These are phyloP conservation scores for Trichacis sp. DNA, from an alignment of 2,888 invertebrate species.

Conservation along the genomic window DNA sequence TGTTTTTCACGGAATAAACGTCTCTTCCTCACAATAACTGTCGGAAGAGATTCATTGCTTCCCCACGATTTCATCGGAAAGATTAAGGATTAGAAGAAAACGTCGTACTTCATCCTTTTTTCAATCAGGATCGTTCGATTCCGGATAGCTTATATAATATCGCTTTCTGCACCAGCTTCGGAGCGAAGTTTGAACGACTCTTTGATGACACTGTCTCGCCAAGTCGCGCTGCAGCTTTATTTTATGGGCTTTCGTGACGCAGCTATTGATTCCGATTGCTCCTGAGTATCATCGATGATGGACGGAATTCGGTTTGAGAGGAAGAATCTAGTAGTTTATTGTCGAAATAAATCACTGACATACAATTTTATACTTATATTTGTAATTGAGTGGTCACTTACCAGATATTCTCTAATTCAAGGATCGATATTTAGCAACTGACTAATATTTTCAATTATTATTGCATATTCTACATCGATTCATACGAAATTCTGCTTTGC, in stretches of 20 bases:
- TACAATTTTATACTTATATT: too few species aligned
- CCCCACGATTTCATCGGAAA: constrained; percentile 43
- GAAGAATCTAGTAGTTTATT: too few species aligned
- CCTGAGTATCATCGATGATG: neutral
- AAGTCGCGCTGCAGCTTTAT: constrained; percentile 49
- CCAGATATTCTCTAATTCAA: too few species aligned
- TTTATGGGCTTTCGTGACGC: constrained; percentile 50
- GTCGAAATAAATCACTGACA: too few species aligned
- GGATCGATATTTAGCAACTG: too few species aligned
- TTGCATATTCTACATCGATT: too few species aligned
- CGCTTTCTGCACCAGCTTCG: constrained; percentile 30
- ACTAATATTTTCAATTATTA: too few species aligned
- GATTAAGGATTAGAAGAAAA: constrained; percentile 45
- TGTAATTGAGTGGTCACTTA: too few species aligned
- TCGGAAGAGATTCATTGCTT: constrained; percentile 52
- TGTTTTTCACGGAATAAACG: neutral
- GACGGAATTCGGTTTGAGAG: neutral
- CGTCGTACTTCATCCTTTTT: constrained; percentile 39
- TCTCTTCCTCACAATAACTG: neutral
- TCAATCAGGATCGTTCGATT: constrained; percentile 49
- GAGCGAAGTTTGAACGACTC: constrained; percentile 47
- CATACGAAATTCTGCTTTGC: too few species aligned
- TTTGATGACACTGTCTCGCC: constrained; percentile 56
- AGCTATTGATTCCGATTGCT: constrained; percentile 50
- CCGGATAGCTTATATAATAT: constrained; percentile 55